phyloP scores from a whole-genome alignment of 2,113 vertebrate genomes.

The Prunella fulvescens region DNA sequence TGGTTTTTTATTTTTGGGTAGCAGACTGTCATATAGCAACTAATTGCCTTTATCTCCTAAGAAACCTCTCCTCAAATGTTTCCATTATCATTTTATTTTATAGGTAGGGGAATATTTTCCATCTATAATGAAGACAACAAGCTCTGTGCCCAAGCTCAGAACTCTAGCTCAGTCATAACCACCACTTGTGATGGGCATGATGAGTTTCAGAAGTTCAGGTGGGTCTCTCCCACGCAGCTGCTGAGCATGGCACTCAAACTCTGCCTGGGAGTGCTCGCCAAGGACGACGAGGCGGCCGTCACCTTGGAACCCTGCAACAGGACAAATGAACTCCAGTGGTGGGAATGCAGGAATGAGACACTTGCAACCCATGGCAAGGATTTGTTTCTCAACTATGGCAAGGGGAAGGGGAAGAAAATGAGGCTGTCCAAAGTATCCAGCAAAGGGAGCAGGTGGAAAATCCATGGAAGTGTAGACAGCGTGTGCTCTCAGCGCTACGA shows the following conservation, averaged over 20 bases:
- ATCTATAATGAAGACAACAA: constrained; percentile 88
- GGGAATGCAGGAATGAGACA: constrained; percentile 89
- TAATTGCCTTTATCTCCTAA: background rate
- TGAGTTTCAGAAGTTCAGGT: constrained; percentile 84
- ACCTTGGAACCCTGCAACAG: constrained; percentile 78
- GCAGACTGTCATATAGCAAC: background rate
- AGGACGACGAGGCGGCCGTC: constrained; percentile 74
- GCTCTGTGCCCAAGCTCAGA: constrained; percentile 79
- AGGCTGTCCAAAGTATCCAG: constrained; percentile 77
- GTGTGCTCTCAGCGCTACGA: constrained; percentile 84
- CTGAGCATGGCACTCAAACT: constrained; percentile 83
- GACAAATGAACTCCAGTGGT: constrained; percentile 79
- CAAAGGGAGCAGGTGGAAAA: constrained; percentile 84
- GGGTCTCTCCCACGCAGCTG: constrained; percentile 81
- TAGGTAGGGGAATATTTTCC: constrained; percentile 80
- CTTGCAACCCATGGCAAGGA: constrained; percentile 77
- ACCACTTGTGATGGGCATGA: constrained; percentile 68
- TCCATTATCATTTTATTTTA: background rate
- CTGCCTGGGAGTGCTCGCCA: constrained; percentile 78
- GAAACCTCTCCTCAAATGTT: background rate
- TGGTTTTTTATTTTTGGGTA: background rate
- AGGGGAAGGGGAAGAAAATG: constrained; percentile 78
- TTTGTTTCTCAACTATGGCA: constrained; percentile 86
- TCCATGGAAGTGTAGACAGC: constrained; percentile 73
- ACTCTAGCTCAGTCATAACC: constrained; percentile 61